Evolutionary conservation across 2,113 vertebrate species (phyloP).

Genomic region (Cebidichthys violaceus): DNA sequence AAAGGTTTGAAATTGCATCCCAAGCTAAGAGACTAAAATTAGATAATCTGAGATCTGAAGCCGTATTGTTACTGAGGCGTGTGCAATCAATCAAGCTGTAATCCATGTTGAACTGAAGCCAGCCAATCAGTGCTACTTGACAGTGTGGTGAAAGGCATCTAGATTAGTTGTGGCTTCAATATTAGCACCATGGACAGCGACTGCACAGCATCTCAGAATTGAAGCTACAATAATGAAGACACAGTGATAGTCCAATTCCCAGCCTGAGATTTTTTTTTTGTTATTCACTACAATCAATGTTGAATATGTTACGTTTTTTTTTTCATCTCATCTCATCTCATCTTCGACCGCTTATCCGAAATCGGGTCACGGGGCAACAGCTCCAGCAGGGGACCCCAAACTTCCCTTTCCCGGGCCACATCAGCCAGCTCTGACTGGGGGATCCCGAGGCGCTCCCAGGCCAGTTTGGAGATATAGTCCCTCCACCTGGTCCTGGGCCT

Average conservation of each 20-base stretch:
- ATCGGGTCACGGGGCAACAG: no score
- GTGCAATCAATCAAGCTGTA: conserved; percentile 61
- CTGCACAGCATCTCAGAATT: background rate
- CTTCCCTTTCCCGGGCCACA: no score
- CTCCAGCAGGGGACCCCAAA: no score
- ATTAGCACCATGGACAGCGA: conserved; percentile 74
- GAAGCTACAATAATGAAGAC: background rate
- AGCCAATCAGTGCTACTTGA: conserved; percentile 39
- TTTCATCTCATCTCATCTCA: no score
- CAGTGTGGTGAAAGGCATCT: conserved; percentile 26
- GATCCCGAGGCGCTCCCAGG: no score
- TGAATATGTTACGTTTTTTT: background rate
- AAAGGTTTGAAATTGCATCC: conserved; percentile 34
- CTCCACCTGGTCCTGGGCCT: no score
- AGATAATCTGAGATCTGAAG: conserved; percentile 37
- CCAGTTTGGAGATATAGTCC: no score
- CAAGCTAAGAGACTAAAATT: conserved; percentile 25
- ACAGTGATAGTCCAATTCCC: background rate
- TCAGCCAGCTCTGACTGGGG: no score
- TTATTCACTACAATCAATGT: background rate
- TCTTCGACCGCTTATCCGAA: no score
- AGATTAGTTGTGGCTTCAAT: conserved; percentile 12
- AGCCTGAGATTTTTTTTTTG: background rate
- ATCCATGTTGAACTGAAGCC: conserved; percentile 31
- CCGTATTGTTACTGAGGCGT: conserved; percentile 35